phyloP scores from a whole-genome alignment of 2,113 vertebrate species.

The Centropristis striata region DNA sequence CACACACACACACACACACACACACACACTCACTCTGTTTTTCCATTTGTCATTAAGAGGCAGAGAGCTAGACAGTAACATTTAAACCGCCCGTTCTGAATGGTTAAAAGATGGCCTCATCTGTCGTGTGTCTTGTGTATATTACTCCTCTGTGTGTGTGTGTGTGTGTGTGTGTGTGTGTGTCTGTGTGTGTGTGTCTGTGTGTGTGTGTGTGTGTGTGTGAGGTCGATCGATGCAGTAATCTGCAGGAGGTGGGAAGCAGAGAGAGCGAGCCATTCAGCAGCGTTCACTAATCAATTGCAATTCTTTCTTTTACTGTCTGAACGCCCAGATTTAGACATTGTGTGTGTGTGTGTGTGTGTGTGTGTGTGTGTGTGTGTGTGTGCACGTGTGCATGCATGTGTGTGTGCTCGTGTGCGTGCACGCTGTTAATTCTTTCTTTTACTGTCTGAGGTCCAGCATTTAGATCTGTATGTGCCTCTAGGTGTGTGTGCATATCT shows the following conservation, averaged over 20 bases:
- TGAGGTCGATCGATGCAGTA: constrained; percentile 77
- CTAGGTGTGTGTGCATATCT: not conserved
- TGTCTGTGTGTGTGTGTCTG: constrained; percentile 36
- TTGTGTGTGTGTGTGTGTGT: constrained; percentile 24
- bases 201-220: constrained; percentile 47
- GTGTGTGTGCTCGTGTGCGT: constrained; percentile 11
- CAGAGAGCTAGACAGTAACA: constrained; percentile 71
- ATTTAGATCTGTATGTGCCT: constrained; percentile 26
- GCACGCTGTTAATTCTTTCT: constrained; percentile 71
- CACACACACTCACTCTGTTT: constrained; percentile 50
- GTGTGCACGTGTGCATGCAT: constrained; percentile 45
- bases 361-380: constrained; percentile 32
- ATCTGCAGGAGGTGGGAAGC: constrained; percentile 77
- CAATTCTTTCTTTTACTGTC: constrained; percentile 81
- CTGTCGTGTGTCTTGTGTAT: constrained; percentile 49
- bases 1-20: constrained; percentile 44
- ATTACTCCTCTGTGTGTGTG: constrained; percentile 19
- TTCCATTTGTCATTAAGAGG: constrained; percentile 74
- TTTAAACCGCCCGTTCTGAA: constrained; percentile 70
- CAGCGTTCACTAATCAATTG: constrained; percentile 80
- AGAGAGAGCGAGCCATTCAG: constrained; percentile 70
- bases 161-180: constrained; percentile 39
- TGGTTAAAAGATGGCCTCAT: constrained; percentile 77
- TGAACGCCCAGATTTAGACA: constrained; percentile 69
- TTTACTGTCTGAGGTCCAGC: constrained; percentile 1